Base-by-base conservation (phyloP, 2,888 invertebrate genomes). In the Doris montereyensis region DNA sequence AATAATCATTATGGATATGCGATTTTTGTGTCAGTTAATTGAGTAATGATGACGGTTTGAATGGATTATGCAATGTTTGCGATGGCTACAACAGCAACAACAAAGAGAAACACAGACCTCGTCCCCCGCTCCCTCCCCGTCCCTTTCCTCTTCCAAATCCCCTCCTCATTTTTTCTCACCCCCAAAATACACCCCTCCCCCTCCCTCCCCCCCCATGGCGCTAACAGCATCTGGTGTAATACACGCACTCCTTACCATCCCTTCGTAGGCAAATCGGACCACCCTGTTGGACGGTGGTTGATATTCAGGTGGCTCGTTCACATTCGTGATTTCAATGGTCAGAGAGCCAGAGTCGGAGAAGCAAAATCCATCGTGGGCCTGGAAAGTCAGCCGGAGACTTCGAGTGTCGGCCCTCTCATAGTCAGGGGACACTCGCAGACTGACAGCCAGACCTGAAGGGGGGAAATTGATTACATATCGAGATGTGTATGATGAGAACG, bases 301-400 rank as follows among this genome's bases (percentile, higher is more conserved):
- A 13, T 24, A 68, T 24, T 21, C 28, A 2, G 76, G 76, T 8
- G 71, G 75, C 65, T 81, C 81, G 30, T 78, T 78, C 60, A 76
- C 65, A 52, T 81, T 70, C 10, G n/a, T 75, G 52, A 81, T 72
- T 28, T 71, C 28, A n/a, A 78, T 26, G 35, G 57, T 76, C 8
- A 81, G 75, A 13, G 58, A 70, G 24, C 74, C 77, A 8, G 80
- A 76, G 24, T 41, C 28, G 60, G 76, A 52, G 2, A 70, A 30
- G 62, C 82, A 82, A 70, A 78, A 82, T 17, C 78, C 78, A 30
- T 82, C 82, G 3, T 62, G 62, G n/a, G 73, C 65, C 28, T 80
- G 78, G 41, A 82, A 58, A 32, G 68, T 77, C 28, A 82, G 35
- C 1, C 24, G 52, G 17, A 78, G 78, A 3, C 58, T 75, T 0